Evolutionary conservation across 2,888 invertebrate species (phyloP).

Genomic region (Dicyrtoma fusca): DNA sequence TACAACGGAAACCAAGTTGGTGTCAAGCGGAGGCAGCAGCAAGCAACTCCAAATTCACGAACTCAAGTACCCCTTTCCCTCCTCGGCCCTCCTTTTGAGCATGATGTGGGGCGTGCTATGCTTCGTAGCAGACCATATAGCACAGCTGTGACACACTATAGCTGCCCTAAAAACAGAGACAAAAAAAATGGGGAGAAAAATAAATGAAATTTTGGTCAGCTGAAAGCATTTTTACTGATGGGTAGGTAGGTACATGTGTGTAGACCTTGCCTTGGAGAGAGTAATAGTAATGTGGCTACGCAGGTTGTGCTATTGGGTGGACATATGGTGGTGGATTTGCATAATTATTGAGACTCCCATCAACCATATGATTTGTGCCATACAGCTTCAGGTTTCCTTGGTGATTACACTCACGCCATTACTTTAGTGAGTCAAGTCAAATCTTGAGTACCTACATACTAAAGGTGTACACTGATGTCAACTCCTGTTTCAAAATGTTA

Average conservation of each 20-base stretch:
- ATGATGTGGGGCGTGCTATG: too few relatives aligned
- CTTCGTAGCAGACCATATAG: too few relatives aligned
- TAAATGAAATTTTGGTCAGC: conserved; percentile 35
- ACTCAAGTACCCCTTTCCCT: conserved; percentile 17
- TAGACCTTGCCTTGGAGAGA: too few relatives aligned
- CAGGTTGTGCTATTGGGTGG: not conserved
- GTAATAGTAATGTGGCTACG: too few relatives aligned
- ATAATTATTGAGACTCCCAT: conserved; percentile 28
- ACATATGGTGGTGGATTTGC: conserved; percentile 34
- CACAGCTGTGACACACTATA: conserved; percentile 25
- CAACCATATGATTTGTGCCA: conserved; percentile 11
- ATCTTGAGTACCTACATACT: too few relatives aligned
- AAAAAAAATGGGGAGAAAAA: conserved; percentile 26
- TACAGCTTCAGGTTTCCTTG: not conserved
- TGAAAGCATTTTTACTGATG: not conserved
- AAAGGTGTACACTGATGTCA: too few relatives aligned
- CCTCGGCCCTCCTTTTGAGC: conserved; percentile 17
- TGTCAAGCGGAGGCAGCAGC: conserved; percentile 2
- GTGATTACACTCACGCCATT: not conserved
- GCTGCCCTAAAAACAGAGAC: conserved; percentile 30
- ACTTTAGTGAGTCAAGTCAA: too few relatives aligned
- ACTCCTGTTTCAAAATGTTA: too few relatives aligned
- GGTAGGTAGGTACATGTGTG: too few relatives aligned
- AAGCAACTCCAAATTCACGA: conserved; percentile 13
- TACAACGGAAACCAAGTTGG: not conserved